Conservation (phyloP, 2,797 vertebrate species). For the Crax fasciolata region DNA sequence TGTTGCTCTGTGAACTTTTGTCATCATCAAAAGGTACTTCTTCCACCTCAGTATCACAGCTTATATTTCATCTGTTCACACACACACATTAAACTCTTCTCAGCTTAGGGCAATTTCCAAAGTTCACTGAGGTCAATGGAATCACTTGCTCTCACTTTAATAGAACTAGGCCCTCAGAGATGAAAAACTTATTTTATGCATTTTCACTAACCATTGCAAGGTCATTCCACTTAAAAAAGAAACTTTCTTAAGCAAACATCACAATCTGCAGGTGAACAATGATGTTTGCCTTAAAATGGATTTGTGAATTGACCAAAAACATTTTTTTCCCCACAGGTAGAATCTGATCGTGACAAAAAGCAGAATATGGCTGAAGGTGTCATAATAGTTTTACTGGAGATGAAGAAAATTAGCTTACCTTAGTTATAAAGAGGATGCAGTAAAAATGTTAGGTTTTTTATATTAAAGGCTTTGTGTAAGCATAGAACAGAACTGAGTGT, state of each 20-base stretch:
- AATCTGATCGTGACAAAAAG: constrained; percentile 41
- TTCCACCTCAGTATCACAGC: neutral
- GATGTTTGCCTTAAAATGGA: constrained; percentile 65
- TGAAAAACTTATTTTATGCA: constrained; percentile 42
- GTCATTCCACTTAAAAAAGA: constrained; percentile 36
- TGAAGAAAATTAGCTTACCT: constrained; percentile 40
- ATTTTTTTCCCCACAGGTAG: constrained; percentile 33
- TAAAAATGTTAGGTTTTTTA: constrained; percentile 14
- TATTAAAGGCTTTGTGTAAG: constrained; percentile 22
- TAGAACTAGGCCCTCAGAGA: constrained; percentile 39
- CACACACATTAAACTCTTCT: constrained; percentile 27
- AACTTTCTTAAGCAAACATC: constrained; percentile 42
- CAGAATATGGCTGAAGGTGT: constrained; percentile 12
- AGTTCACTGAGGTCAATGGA: constrained; percentile 8
- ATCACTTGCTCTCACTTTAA: constrained; percentile 16
- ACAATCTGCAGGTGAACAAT: constrained; percentile 23
- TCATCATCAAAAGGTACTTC: constrained; percentile 41
- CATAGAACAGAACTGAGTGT: constrained; percentile 33
- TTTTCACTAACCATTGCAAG: constrained; percentile 35
- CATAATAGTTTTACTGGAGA: constrained; percentile 23
- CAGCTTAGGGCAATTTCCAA: constrained; percentile 34
- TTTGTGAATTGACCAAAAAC: constrained; percentile 53
- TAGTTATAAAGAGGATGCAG: neutral
- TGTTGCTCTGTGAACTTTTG: constrained; percentile 22
- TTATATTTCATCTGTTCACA: constrained; percentile 44